phyloP scores from a whole-genome alignment of 2,888 invertebrate genomes.

The Chalcosyrphus nemorum region DNA sequence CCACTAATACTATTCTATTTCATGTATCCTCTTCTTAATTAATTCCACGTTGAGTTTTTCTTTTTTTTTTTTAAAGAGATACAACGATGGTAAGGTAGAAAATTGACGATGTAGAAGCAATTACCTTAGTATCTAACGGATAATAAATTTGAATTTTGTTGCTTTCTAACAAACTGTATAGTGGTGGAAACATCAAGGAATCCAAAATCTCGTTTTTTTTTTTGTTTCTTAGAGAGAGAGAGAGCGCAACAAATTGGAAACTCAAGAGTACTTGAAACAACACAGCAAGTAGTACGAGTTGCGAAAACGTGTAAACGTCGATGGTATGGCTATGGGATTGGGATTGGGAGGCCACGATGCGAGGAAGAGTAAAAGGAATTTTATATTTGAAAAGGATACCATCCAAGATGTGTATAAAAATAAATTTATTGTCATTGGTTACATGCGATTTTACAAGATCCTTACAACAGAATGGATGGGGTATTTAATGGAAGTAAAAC shows the following conservation, averaged over 20 bases:
- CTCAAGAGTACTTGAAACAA: constrained; percentile 43
- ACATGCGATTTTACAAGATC: constrained; percentile 20
- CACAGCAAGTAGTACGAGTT: constrained; percentile 12
- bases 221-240: too few species aligned
- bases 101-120: constrained; percentile 6
- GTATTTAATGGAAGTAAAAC: background rate
- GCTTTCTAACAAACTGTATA: constrained; percentile 17
- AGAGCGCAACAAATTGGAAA: constrained; percentile 39
- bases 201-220: background rate
- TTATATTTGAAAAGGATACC: constrained; percentile 46
- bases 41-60: constrained; percentile 38
- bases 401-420: constrained; percentile 30
- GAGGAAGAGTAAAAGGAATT: background rate
- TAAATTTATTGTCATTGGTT: constrained; percentile 53
- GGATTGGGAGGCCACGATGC: too few species aligned
- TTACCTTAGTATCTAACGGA: constrained; percentile 1
- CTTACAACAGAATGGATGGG: background rate
- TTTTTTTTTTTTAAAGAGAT: too few species aligned
- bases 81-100: background rate
- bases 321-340: background rate
- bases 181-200: constrained; percentile 10
- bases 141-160: constrained; percentile 38
- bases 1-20: background rate
- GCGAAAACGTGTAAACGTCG: constrained; percentile 17
- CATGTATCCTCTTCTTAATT: constrained; percentile 23